Conservation (phyloP, 2,797 vertebrate genomes). For the Squalus acanthias region DNA sequence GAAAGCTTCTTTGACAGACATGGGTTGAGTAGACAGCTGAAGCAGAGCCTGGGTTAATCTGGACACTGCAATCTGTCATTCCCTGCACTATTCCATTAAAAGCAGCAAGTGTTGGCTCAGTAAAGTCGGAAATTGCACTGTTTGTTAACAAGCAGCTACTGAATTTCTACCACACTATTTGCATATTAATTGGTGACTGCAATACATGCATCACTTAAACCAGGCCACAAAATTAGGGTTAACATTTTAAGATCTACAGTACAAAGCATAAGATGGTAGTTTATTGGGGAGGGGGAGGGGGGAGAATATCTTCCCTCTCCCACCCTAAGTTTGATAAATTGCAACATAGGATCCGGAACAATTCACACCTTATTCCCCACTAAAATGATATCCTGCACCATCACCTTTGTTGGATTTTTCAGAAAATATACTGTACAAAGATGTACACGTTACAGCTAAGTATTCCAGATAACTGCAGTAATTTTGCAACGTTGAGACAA, state of each 20-base stretch:
- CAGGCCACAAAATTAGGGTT: not conserved
- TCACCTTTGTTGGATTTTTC: not conserved
- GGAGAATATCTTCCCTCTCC: not conserved
- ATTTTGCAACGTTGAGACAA: no score
- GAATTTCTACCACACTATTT: not conserved
- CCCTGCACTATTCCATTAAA: not conserved
- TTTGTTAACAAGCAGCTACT: not conserved
- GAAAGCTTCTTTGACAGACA: not conserved
- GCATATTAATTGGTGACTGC: not conserved
- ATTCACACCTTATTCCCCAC: not conserved
- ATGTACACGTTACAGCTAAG: not conserved
- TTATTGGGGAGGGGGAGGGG: not conserved
- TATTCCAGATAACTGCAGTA: no score
- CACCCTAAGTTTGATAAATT: not conserved
- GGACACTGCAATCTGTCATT: not conserved
- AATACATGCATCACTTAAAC: not conserved
- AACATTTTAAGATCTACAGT: not conserved
- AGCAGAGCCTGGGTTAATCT: not conserved
- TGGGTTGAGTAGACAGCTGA: not conserved
- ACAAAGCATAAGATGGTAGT: not conserved
- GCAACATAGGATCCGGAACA: no score
- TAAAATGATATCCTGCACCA: no score
- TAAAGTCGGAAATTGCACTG: not conserved
- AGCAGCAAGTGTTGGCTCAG: not conserved
- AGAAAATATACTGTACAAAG: not conserved